Evolutionary conservation across 2,113 vertebrate species (phyloP).

Genomic region (Apaloderma vittatum): DNA sequence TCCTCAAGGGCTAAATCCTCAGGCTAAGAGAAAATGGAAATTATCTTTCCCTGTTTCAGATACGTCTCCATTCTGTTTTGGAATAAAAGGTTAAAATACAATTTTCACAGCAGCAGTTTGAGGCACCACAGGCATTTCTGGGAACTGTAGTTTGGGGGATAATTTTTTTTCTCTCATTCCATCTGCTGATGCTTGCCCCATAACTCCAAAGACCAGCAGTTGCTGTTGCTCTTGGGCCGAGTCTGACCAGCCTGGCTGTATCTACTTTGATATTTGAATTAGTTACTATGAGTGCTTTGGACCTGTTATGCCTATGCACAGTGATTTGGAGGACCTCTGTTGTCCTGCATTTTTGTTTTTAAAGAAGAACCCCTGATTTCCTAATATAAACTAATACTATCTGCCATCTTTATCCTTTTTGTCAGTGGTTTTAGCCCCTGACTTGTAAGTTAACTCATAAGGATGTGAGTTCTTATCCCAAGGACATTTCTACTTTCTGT

Average conservation of each 20-base stretch:
- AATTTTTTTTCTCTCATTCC: not conserved
- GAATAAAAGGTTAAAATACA: not conserved
- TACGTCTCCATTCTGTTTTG: not conserved
- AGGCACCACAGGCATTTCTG: not conserved
- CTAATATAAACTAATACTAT: not conserved
- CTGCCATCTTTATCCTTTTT: not conserved
- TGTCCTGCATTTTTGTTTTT: not conserved
- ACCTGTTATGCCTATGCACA: not conserved
- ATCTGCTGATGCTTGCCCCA: not conserved
- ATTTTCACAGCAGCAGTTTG: not conserved
- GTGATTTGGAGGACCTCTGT: not conserved
- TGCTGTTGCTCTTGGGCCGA: not conserved
- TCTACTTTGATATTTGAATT: not conserved
- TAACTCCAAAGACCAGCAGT: not conserved
- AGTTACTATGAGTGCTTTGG: not conserved
- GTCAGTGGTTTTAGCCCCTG: not conserved
- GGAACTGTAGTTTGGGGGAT: not conserved
- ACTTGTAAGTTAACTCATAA: not conserved
- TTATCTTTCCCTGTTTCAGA: not conserved
- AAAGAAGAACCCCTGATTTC: not conserved
- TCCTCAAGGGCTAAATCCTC: not conserved
- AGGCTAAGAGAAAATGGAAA: not conserved
- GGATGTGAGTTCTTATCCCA: not conserved
- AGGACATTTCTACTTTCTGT: not conserved
- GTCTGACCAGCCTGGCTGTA: not conserved